phyloP scores from a whole-genome alignment of 2,888 invertebrate species.

The Chromoteleia sp. region DNA sequence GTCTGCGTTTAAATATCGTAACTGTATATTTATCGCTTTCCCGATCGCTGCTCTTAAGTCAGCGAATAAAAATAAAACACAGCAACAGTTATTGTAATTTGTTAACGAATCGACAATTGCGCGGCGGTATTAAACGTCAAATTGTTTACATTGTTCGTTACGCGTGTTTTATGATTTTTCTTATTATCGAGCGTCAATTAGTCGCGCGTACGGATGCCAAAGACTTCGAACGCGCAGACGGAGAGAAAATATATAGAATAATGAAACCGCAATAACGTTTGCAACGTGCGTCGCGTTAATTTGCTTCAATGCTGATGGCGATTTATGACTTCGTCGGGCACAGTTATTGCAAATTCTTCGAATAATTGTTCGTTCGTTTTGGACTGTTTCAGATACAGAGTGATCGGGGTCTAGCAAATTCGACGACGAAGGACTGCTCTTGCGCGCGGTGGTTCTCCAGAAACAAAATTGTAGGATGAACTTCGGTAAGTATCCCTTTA shows the following conservation, averaged over 20 bases:
- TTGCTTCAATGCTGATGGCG: constrained; percentile 9
- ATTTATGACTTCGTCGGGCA: constrained; percentile 5
- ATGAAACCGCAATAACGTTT: not conserved
- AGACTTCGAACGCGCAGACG: not conserved
- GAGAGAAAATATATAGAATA: not conserved
- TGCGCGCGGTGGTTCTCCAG: too few species aligned
- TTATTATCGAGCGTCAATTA: constrained; percentile 6
- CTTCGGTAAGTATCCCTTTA: too few species aligned
- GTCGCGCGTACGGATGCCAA: not conserved
- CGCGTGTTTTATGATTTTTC: constrained; percentile 8
- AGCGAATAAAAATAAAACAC: too few species aligned
- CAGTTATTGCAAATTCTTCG: not conserved
- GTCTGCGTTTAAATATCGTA: too few species aligned
- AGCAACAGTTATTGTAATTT: constrained; percentile 16
- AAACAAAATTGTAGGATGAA: too few species aligned
- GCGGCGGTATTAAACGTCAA: constrained; percentile 8
- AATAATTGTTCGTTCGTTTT: not conserved
- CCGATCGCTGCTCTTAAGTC: too few species aligned
- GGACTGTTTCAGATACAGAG: not conserved
- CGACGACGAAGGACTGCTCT: too few species aligned
- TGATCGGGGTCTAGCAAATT: too few species aligned
- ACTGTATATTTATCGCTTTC: too few species aligned
- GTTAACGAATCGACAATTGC: too few species aligned
- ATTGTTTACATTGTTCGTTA: constrained; percentile 28
- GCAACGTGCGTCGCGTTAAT: constrained; percentile 1